Evolutionary conservation across 2,113 vertebrate species (phyloP).

Genomic region (Protobothrops flavoviridis): DNA sequence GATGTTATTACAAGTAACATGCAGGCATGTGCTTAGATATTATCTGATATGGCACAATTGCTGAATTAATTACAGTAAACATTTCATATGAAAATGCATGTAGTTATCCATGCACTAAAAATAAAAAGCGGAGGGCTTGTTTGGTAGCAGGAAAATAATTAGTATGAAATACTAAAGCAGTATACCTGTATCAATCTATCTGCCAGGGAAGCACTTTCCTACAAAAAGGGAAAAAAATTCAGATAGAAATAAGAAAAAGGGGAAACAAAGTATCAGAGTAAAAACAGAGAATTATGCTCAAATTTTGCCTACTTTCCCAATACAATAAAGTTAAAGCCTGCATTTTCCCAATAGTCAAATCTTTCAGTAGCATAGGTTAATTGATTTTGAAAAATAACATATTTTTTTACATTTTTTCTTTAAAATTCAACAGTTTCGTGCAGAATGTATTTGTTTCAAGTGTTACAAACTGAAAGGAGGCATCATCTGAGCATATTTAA

Average conservation of each 20-base stretch:
- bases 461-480: constrained; percentile 45
- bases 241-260: constrained; percentile 81
- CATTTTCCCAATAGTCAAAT: neutral
- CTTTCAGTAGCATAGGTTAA: neutral
- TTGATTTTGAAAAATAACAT: neutral
- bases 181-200: constrained; percentile 99
- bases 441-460: fast-evolving
- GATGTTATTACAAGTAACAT: constrained; percentile 66
- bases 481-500: constrained; percentile 73
- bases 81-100: constrained; percentile 69
- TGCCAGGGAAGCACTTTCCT: constrained; percentile 99
- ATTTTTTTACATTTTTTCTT: neutral
- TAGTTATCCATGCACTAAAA: constrained; percentile 72
- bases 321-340: neutral
- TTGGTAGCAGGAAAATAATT: constrained; percentile 37
- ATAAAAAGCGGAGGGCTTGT: constrained; percentile 42
- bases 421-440: neutral
- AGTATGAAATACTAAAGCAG: constrained; percentile 70
- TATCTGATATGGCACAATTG: constrained; percentile 59
- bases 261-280: constrained; percentile 72
- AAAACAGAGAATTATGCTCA: constrained; percentile 74
- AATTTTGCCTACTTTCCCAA: constrained; percentile 75
- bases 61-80: constrained; percentile 53
- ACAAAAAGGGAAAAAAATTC: constrained; percentile 88
- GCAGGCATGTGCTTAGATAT: constrained; percentile 56